A percentile compares a stretch with the other conserved stretches of the same genome.
Conservation (phyloP, 2,113 vertebrate genomes). For the Microcebus tavaratra region DNA sequence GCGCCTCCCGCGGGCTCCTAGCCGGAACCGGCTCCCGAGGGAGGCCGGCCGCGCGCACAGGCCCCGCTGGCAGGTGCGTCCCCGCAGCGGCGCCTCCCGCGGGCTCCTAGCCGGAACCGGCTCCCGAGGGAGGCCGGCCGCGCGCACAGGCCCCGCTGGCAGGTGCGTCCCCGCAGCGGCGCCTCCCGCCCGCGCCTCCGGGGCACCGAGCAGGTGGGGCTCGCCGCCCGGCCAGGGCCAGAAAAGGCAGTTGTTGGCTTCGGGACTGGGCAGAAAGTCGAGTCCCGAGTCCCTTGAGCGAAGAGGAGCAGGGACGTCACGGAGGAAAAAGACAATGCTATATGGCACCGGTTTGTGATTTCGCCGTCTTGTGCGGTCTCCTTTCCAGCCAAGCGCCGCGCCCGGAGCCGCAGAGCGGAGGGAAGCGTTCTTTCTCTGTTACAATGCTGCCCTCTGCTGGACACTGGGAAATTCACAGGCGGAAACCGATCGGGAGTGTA, state of each 20-base stretch:
- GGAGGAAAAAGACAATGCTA: not conserved
- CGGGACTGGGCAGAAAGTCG: not conserved
- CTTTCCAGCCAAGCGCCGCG: not conserved
- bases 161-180: not conserved
- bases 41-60: too few relatives aligned
- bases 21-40: too few relatives aligned
- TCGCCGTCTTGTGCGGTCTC: not conserved
- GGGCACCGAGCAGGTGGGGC: rapidly evolving
- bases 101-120: too few relatives aligned
- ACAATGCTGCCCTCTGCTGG: conserved; percentile 61
- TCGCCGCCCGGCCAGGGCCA: not conserved
- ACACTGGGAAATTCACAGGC: not conserved
- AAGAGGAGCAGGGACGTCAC: not conserved
- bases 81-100: not conserved
- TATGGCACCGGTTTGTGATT: not conserved
- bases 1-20: too few relatives aligned
- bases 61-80: too few relatives aligned
- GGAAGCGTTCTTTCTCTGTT: not conserved
- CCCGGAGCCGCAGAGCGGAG: rapidly evolving
- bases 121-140: rapidly evolving
- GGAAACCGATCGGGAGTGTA: not conserved
- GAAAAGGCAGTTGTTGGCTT: rapidly evolving
- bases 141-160: rapidly evolving
- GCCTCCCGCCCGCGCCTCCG: not conserved
- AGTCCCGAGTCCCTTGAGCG: not conserved